These are phyloP conservation scores for Platysternon megacephalum DNA, from an alignment of 2,113 vertebrate species.

Conservation along the genomic window DNA sequence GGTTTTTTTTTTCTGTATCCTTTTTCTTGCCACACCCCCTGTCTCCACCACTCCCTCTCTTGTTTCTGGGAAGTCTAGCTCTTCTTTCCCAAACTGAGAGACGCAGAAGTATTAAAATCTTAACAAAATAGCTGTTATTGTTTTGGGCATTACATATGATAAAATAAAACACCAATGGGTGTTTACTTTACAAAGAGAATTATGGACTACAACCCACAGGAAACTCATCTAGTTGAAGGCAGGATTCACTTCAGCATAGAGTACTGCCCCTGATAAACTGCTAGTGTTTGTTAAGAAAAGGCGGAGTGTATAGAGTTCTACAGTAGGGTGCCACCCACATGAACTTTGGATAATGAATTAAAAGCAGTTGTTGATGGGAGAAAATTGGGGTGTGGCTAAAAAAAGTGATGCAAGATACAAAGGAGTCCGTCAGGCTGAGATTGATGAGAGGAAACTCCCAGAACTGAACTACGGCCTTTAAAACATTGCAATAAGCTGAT, in stretches of 20 bases:
- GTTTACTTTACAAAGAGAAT: slow-evolving; percentile 70
- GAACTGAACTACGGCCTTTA: neutral
- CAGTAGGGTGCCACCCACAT: neutral
- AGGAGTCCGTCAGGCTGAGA: neutral
- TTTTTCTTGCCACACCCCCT: slow-evolving; percentile 9
- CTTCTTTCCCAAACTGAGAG: slow-evolving; percentile 35
- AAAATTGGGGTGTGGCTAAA: neutral
- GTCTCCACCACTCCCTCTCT: slow-evolving; percentile 5
- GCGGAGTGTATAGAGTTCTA: slow-evolving; percentile 20
- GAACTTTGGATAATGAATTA: neutral
- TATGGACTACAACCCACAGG: neutral
- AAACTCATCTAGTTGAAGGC: slow-evolving; percentile 17
- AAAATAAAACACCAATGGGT: neutral
- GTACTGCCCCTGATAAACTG: neutral
- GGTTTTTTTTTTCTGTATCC: neutral
- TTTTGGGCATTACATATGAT: too few relatives aligned
- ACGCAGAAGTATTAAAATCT: neutral
- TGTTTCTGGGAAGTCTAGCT: slow-evolving; percentile 10
- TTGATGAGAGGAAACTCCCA: neutral
- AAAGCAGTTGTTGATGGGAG: neutral
- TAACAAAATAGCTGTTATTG: neutral
- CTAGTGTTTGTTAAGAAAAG: neutral
- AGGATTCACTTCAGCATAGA: slow-evolving; percentile 45
- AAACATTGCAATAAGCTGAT: neutral
- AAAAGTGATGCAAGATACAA: neutral